Percentiles rank a stretch among this genome's conserved stretches.
These are phyloP conservation scores for Microcebus tavaratra DNA, from an alignment of 2,113 vertebrate species.

Conservation along the genomic window DNA sequence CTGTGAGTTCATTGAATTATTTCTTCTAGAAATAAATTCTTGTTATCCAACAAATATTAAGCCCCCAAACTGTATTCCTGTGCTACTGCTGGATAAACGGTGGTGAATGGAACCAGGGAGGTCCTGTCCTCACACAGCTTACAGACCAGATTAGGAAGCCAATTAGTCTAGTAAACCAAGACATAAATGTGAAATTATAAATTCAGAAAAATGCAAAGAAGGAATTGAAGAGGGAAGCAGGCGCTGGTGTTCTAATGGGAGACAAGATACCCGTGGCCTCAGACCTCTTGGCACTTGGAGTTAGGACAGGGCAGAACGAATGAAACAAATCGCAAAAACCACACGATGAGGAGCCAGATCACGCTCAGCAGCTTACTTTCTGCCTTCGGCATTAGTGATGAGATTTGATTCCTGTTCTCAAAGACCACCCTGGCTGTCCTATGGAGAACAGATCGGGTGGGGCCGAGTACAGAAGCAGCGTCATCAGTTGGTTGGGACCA, in stretches of 20 bases:
- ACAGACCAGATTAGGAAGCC: not conserved
- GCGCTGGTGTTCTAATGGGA: not conserved
- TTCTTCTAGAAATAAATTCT: not conserved
- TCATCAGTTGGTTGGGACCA: too few relatives aligned
- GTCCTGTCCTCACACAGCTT: not conserved
- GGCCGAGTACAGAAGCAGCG: too few relatives aligned
- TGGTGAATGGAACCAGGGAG: not conserved
- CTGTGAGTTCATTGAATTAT: not conserved
- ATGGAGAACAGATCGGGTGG: not conserved
- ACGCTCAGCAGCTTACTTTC: not conserved
- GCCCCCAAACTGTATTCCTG: not conserved
- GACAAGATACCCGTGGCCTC: not conserved
- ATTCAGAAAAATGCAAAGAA: not conserved
- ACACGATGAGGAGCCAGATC: not conserved
- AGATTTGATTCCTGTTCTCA: not conserved
- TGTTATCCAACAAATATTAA: not conserved
- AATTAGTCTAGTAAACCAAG: not conserved
- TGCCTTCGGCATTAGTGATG: not conserved
- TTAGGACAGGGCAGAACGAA: not conserved
- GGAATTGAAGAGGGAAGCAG: not conserved
- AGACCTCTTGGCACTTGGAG: not conserved
- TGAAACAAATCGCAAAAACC: not conserved
- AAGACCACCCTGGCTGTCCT: not conserved
- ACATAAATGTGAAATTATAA: not conserved
- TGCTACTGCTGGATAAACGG: not conserved